phyloP scores from a whole-genome alignment of 2,888 invertebrate genomes.

The Abrostola tripartita region DNA sequence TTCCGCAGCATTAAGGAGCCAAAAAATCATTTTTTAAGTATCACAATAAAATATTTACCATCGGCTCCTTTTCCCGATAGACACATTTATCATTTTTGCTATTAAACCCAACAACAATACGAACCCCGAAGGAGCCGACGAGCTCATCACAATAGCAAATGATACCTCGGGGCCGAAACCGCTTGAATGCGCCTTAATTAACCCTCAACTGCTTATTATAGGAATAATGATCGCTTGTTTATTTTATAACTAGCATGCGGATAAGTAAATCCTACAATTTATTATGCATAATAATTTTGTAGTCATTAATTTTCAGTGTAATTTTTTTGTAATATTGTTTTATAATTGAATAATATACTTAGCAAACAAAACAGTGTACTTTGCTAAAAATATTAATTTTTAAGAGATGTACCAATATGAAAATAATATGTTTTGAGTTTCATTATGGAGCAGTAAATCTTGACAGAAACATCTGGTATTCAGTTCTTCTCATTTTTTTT shows the following conservation, averaged over 20 bases:
- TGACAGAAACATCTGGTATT: constrained; percentile 40
- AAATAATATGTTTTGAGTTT: constrained; percentile 26
- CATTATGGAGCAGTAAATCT: constrained; percentile 38
- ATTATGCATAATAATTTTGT: constrained; percentile 45
- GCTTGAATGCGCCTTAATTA: constrained; percentile 85
- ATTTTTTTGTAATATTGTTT: constrained; percentile 12
- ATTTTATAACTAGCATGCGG: constrained; percentile 58
- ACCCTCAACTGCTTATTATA: constrained; percentile 81
- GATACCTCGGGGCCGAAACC: constrained; percentile 82
- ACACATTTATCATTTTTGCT: constrained; percentile 87
- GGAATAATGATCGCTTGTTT: constrained; percentile 76
- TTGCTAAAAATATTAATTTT: neutral
- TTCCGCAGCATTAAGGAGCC: constrained; percentile 43
- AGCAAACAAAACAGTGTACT: constrained; percentile 3
- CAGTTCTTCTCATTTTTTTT: neutral
- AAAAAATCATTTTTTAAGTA: constrained; percentile 58
- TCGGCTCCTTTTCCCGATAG: constrained; percentile 70
- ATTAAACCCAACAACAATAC: constrained; percentile 84
- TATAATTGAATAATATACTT: constrained; percentile 10
- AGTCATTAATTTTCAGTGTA: constrained; percentile 31
- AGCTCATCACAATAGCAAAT: constrained; percentile 86
- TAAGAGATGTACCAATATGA: constrained; percentile 12
- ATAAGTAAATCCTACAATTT: constrained; percentile 54
- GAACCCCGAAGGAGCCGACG: constrained; percentile 83
- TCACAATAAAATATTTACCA: constrained; percentile 54